phyloP scores from a whole-genome alignment of 2,888 invertebrate species.

The Plebejus melissa region DNA sequence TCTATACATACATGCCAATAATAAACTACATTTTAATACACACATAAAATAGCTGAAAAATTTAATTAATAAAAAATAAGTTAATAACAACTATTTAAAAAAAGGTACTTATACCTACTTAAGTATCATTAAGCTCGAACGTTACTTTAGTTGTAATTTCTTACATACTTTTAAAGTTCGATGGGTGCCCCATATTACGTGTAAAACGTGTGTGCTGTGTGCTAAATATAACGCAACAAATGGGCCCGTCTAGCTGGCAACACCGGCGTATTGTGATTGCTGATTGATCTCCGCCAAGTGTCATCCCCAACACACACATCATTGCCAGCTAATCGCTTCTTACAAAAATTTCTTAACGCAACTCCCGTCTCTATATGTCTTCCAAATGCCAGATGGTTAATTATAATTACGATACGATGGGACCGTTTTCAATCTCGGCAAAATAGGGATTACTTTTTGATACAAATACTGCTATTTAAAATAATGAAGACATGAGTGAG shows the following conservation, averaged over 20 bases:
- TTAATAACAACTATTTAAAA: no score
- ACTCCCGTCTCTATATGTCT: slow-evolving; percentile 18
- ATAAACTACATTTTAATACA: no score
- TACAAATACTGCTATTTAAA: neutral
- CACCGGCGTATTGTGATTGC: slow-evolving; percentile 39
- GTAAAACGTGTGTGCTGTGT: neutral
- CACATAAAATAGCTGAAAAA: no score
- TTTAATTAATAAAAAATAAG: no score
- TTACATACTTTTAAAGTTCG: neutral
- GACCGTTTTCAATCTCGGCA: neutral
- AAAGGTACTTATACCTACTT: no score
- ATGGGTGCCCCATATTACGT: neutral
- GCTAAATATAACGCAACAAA: slow-evolving; percentile 20
- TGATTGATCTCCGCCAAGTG: slow-evolving; percentile 47
- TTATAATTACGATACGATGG: neutral
- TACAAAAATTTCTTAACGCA: slow-evolving; percentile 27
- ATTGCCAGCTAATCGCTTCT: slow-evolving; percentile 31
- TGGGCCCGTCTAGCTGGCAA: slow-evolving; percentile 19
- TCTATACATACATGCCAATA: no score
- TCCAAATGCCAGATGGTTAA: slow-evolving; percentile 6
- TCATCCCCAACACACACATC: slow-evolving; percentile 22
- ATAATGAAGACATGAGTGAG: neutral
- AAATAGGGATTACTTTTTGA: neutral
- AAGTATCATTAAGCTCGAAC: no score
- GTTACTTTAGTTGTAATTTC: no score